These are phyloP conservation scores for Piliocolobus tephrosceles DNA, from an alignment of 2,113 vertebrate genomes.

Conservation along the genomic window DNA sequence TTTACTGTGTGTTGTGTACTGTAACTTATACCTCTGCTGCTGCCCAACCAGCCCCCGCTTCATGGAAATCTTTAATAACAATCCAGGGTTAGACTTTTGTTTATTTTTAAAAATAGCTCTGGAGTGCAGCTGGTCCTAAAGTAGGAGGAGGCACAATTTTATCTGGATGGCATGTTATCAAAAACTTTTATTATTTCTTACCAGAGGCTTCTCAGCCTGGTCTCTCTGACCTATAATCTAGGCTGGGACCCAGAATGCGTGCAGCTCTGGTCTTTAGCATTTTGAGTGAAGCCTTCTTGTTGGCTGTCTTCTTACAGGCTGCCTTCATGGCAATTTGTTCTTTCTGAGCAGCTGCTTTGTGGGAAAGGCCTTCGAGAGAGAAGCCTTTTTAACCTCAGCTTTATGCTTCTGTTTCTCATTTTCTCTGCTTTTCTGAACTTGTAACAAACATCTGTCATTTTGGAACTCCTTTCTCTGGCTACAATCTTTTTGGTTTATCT, in stretches of 20 bases:
- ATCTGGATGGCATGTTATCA: not conserved
- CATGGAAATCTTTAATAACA: not conserved
- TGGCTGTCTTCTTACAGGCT: not conserved
- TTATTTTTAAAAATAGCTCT: not conserved
- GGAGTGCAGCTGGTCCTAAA: not conserved
- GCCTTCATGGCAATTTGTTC: not conserved
- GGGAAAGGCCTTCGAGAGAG: not conserved
- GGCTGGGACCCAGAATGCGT: not conserved
- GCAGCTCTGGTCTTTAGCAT: not conserved
- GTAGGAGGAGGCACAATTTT: not conserved
- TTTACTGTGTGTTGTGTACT: not conserved
- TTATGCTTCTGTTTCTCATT: slow-evolving; percentile 47
- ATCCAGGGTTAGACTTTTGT: not conserved
- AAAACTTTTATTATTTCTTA: slow-evolving; percentile 8
- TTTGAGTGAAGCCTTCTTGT: not conserved
- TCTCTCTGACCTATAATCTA: not conserved
- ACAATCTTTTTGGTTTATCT: not conserved
- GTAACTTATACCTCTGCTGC: not conserved
- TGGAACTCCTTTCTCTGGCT: slow-evolving; percentile 35
- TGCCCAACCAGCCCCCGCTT: not conserved
- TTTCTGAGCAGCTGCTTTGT: not conserved
- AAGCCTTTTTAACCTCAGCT: not conserved
- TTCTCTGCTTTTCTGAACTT: slow-evolving; percentile 43
- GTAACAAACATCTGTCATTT: slow-evolving; percentile 41
- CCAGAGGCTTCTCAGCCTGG: not conserved